Evolutionary conservation across 1,140 invertebrate species (phyloP), one percentile per base, ranked within the genome.

Genomic region (Zaprionus ornatus): DNA sequence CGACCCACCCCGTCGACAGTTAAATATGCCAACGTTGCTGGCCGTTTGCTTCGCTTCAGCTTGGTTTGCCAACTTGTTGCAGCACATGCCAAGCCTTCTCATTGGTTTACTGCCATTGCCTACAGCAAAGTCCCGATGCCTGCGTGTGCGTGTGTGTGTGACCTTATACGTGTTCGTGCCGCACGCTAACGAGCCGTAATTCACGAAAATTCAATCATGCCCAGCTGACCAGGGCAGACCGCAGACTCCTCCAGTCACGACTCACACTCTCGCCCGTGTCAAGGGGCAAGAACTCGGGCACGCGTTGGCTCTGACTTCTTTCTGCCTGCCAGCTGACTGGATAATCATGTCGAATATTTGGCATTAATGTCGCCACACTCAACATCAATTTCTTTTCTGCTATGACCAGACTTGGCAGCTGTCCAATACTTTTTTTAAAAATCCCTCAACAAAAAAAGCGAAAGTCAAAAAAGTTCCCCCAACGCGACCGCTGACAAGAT

Each of bases 161-260:
- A 52, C 25, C 42, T 17, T 59, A 32, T 60, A 84, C 70, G 68
- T 80, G 70, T 84, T 83, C 82, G 78, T 83, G 87, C 62, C 71
- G 57, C 87, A 91, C 80, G 87, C 87, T 91, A 91, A 91, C 87
- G 80, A 91, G 87, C 80, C 57, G 76, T 84, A 91, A 91, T 87
- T 91, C 85, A 80, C 75, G 78, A 91, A 90, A 91, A 91, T 91
- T 90, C 82, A 91, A 91, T 91, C 78, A 91, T 81, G 62, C 63
- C 67, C 77, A 69, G 74, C 68, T 79, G 77, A 62, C 72, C 70
- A 79, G 75, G 70, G 12, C 40, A 56, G 29, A 42, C 52, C 63
- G 37, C 57, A 67, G 37, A 32, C 29, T 32, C 40, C 62, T 48
- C 23, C 61, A 57, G 52, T 35, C 27, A 40, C 52, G 2, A 4